Base-by-base conservation (phyloP, 2,113 vertebrate genomes). In the Ctenomys sociabilis region DNA sequence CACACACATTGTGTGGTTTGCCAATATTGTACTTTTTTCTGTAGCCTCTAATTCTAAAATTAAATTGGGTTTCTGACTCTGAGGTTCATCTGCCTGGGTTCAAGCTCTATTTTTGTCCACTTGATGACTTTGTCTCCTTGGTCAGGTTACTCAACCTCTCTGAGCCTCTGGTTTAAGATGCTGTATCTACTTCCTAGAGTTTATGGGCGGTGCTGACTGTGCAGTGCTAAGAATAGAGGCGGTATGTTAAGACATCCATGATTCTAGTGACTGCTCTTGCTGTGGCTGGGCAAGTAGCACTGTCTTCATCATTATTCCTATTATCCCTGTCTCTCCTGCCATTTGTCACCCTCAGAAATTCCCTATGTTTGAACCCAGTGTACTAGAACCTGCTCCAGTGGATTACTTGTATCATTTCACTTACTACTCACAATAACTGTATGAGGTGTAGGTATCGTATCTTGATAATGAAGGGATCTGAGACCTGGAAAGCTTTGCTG, bases 21-120 rank as follows among this genome's bases (percentile, higher is more conserved):
- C 4, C 0, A 7, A 52, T 32, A n/a, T 21, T 61, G 2, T 7
- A 11, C n/a, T 80, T 64, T 64, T 85, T 85, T 87, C 3, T 80
- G 40, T 43, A n/a, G 4, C 52, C 45, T 85, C 64, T 49, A 2
- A 28, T 73, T 90, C 11, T 63, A 43, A 96, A 90, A 68, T 78
- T 87, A 37, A 43, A 0, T 63, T 11, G 0, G 28, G 24, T 63
- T 90, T 35, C 17, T 94, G 43, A 24, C 68, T 19, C 22, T 63
- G 61, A 63, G 43, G 35, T 83, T 88, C 3, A 14, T 35, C 12
- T 72, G 21, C 54, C 57, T 72, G 86, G 45, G 49, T 77, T 88
- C 43, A 81, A 59, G 84, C 84, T 83, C 82, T 96, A 21, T 54
- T 95, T 92, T 40, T 87, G 70, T 16, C 16, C n/a, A 57, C 49